phyloP scores from a whole-genome alignment of 2,888 invertebrate genomes.

The Zaprionus lineosus region DNA sequence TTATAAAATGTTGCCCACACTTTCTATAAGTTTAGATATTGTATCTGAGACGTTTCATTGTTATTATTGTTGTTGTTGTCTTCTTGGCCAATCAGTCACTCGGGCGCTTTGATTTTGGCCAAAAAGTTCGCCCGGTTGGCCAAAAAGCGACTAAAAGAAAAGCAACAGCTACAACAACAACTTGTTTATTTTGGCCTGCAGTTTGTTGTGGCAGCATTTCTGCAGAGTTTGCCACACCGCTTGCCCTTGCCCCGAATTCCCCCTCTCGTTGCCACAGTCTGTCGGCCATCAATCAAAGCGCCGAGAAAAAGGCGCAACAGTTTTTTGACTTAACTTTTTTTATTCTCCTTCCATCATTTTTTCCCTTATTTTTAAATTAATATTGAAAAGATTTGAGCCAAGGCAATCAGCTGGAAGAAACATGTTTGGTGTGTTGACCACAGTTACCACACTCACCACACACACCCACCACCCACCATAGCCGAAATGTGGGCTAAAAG shows the following conservation, averaged over 20 bases:
- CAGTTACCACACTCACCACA: conserved; percentile 10
- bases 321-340: neutral
- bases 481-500: neutral
- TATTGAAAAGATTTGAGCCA: conserved; percentile 23
- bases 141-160: conserved; percentile 4
- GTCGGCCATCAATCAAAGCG: conserved; percentile 36
- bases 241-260: neutral
- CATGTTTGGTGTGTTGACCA: too few species aligned
- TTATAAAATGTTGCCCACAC: conserved; percentile 12
- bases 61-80: conserved; percentile 1
- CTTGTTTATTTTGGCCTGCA: conserved; percentile 32
- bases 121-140: conserved; percentile 12
- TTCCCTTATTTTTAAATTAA: conserved; percentile 4
- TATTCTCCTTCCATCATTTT: neutral
- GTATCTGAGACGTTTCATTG: conserved; percentile 5
- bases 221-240: conserved; percentile 10
- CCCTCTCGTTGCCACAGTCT: conserved; percentile 1
- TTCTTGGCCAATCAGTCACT: conserved; percentile 34
- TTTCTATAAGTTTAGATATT: conserved; percentile 18
- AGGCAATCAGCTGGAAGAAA: conserved; percentile 16
- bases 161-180: conserved; percentile 1
- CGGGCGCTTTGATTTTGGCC: conserved; percentile 25
- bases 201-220: conserved; percentile 32
- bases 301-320: conserved; percentile 11
- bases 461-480: neutral